Base-by-base conservation (phyloP, 1,140 invertebrate genomes). In the Delia radicum region DNA sequence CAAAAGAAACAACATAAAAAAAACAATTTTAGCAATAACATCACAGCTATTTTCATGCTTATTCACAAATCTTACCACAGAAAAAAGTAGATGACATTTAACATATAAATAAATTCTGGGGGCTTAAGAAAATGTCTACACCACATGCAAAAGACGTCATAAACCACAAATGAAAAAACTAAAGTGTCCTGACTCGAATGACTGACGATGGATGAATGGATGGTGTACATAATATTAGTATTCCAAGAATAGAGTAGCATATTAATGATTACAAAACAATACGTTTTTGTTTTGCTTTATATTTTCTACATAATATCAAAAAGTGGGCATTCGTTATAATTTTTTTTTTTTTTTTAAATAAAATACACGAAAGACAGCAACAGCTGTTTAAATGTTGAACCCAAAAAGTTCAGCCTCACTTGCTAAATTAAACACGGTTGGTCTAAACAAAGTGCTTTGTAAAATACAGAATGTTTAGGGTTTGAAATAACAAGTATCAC, bases 151-250 rank as follows among this genome's bases (percentile, higher is more conserved):
- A 55, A 21, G 48, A 18, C 48, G 21, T 21, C 21, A 55, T 21
- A 18, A 55, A 6, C 48, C 48, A 21, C 48, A 55, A 55, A 21
- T 55, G 7, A 55, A 55, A 18, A 3, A 55, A n/a, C 48, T 55
- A 55, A 55, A 55, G 48, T 55, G 48, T 55, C 48, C 48, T 55
- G n/a, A n/a, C n/a, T n/a, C n/a, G n/a, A n/a, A n/a, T n/a, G n/a
- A n/a, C n/a, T n/a, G n/a, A n/a, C n/a, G n/a, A n/a, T n/a, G n/a
- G n/a, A n/a, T n/a, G n/a, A n/a, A n/a, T n/a, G n/a, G n/a, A n/a
- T n/a, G n/a, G n/a, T n/a, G 48, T 5, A 55, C 48, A 8, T 21
- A 55, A 18, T 37, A 10, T 37, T 10, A 55, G 21, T 55, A 8
- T 18, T 55, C 24, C 4, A 18, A 55, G 48, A 8, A 55, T 55